phyloP scores from a whole-genome alignment of 2,888 invertebrate genomes.

The Unio delphinus region DNA sequence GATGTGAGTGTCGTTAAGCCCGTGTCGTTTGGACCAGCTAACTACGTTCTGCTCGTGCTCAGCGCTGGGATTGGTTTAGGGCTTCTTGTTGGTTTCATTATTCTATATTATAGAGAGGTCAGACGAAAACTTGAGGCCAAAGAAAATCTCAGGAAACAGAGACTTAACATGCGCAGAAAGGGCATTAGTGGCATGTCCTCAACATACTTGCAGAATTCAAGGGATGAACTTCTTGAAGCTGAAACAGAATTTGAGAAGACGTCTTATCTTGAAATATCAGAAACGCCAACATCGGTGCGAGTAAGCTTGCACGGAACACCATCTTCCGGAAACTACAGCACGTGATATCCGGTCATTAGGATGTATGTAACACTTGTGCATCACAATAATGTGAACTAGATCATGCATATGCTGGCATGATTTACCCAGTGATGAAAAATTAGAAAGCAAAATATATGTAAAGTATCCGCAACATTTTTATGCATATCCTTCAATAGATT shows the following conservation, averaged over 20 bases:
- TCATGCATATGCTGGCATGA: too few relatives aligned
- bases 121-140: slow-evolving; percentile 16
- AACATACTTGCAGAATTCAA: too few relatives aligned
- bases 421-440: too few relatives aligned
- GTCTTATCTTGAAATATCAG: slow-evolving; percentile 36
- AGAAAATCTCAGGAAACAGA: slow-evolving; percentile 22
- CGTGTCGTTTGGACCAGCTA: slow-evolving; percentile 27
- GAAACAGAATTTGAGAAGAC: slow-evolving; percentile 24
- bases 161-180: slow-evolving; percentile 31
- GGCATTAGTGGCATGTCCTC: slow-evolving; percentile 32
- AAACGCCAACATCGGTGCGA: slow-evolving; percentile 37
- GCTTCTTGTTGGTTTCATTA: slow-evolving; percentile 21
- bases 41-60: slow-evolving; percentile 29
- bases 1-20: slow-evolving; percentile 28
- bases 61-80: slow-evolving; percentile 26
- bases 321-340: slow-evolving; percentile 11
- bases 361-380: too few relatives aligned
- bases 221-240: slow-evolving; percentile 10
- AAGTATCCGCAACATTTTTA: too few relatives aligned
- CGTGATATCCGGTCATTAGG: too few relatives aligned
- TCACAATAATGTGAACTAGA: too few relatives aligned
- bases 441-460: too few relatives aligned
- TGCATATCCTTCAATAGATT: too few relatives aligned
- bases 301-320: slow-evolving; percentile 36
- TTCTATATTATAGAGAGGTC: slow-evolving; percentile 29